Evolutionary conservation across 1,140 invertebrate genomes (phyloP), one percentile per base, ranked within the genome.

Genomic region (Euborellia annulipes): DNA sequence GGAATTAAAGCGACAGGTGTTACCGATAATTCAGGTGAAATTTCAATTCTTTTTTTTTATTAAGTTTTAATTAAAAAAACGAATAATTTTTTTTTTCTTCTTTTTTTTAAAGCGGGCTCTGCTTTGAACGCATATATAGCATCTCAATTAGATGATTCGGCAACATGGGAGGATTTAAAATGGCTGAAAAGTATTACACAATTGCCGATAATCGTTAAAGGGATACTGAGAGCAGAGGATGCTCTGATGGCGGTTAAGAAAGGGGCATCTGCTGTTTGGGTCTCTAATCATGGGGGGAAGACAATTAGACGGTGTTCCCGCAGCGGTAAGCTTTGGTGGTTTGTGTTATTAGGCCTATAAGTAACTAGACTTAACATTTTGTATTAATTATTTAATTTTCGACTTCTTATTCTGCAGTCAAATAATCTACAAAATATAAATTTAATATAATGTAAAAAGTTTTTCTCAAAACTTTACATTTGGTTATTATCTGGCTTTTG

Each of bases 281-380:
- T 96, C 8, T 94, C 89, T 0, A 94, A 93, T 65, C 90, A 94
- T 63, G 90, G 90, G 1, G n/a, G 89, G 77, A 0, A 70, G 89
- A 43, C 90, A 94, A 68, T 63, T 94, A 14, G 90, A 95, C 59
- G 73, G 77, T n/a, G 77, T 79, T 19, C 79, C 80, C 11, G 75
- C 89, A 27, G 73, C 87, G 37, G 85, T 89, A 69, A 56, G 53
- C 56, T 27, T 13, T 50, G 30, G 32, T 50, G 4, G 23, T 27
- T 27, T n/a, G n/a, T n/a, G n/a, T n/a, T n/a, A n/a, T n/a, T n/a
- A n/a, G n/a, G n/a, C n/a, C n/a, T n/a, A n/a, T n/a, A n/a, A n/a
- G n/a, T n/a, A n/a, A n/a, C n/a, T n/a, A n/a, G n/a, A n/a, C n/a
- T n/a, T n/a, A n/a, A n/a, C n/a, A n/a, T n/a, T n/a, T n/a, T n/a